Evolutionary conservation across 2,888 invertebrate species (phyloP).

Genomic region (Campoplex nolae): DNA sequence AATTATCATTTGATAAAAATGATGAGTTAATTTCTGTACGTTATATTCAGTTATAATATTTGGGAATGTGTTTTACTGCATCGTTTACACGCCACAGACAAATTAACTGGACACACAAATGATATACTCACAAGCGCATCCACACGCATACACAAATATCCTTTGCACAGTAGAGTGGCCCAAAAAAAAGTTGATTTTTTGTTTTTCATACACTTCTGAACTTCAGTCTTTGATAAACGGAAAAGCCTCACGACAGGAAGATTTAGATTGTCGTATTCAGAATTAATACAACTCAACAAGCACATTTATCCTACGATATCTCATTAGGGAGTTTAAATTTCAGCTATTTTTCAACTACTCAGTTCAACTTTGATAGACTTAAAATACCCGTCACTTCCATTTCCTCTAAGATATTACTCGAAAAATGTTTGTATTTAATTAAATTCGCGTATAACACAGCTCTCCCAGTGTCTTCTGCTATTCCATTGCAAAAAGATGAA

Average conservation of each 20-base stretch:
- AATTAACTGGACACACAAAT: not conserved
- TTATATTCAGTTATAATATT: constrained; percentile 63
- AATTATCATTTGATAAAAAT: constrained; percentile 53
- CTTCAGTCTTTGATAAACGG: not conserved
- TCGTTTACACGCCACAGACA: constrained; percentile 57
- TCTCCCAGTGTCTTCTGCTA: not conserved
- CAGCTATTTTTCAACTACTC: no score
- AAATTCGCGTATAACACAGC: not conserved
- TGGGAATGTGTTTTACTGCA: constrained; percentile 70
- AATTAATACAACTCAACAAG: not conserved
- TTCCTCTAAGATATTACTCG: not conserved
- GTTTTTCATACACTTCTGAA: not conserved
- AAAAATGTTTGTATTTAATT: not conserved
- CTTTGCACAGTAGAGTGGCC: constrained; percentile 31
- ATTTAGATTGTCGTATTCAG: not conserved
- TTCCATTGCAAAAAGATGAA: not conserved
- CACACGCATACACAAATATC: constrained; percentile 56
- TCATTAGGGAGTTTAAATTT: no score
- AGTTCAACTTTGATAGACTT: not conserved
- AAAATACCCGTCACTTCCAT: not conserved
- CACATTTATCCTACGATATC: not conserved
- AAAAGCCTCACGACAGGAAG: not conserved
- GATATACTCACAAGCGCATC: constrained; percentile 44
- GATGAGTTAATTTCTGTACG: constrained; percentile 47
- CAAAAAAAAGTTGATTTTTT: not conserved